These are phyloP conservation scores for Agrypnia vestita DNA, from an alignment of 1,140 invertebrate species.

Conservation along the genomic window DNA sequence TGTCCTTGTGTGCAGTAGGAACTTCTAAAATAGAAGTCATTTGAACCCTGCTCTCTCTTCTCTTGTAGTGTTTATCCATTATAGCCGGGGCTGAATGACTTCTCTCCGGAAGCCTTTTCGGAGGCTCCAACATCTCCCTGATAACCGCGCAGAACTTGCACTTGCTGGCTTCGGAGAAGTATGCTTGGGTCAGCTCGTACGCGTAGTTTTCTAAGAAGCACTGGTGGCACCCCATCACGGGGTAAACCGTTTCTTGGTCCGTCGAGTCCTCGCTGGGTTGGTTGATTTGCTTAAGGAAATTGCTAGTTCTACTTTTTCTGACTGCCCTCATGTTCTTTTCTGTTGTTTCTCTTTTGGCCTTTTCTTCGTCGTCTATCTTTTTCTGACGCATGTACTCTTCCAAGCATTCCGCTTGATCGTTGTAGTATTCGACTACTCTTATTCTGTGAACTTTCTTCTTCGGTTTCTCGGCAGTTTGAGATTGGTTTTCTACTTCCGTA, in stretches of 20 bases:
- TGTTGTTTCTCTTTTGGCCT: conserved; percentile 63
- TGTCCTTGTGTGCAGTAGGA: conserved; percentile 65
- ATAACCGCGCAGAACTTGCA: conserved; percentile 72
- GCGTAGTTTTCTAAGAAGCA: conserved; percentile 72
- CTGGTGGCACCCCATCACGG: conserved; percentile 69
- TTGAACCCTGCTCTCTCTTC: conserved; percentile 1
- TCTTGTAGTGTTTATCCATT: conserved; percentile 62
- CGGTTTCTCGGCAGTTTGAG: conserved; percentile 3
- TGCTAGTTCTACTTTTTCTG: conserved; percentile 64
- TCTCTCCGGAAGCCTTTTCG: conserved; percentile 64
- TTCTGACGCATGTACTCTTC: conserved; percentile 68
- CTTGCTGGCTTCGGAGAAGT: conserved; percentile 67
- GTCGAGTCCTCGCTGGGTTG: conserved; percentile 70
- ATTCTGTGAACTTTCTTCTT: conserved; percentile 56
- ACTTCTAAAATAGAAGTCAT: conserved; percentile 65
- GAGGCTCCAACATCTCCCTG: conserved; percentile 68
- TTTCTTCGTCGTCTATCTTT: conserved; percentile 68
- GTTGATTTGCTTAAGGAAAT: conserved; percentile 62
- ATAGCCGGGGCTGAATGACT: conserved; percentile 68
- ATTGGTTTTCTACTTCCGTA: background rate
- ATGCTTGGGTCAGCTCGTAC: conserved; percentile 69
- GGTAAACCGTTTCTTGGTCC: conserved; percentile 65
- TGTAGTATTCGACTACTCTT: conserved; percentile 69
- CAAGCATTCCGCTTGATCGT: conserved; percentile 71
- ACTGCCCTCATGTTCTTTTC: conserved; percentile 61